These are phyloP conservation scores for Gadopsis bispinosus DNA, from an alignment of 2,797 vertebrate species.

Conservation along the genomic window DNA sequence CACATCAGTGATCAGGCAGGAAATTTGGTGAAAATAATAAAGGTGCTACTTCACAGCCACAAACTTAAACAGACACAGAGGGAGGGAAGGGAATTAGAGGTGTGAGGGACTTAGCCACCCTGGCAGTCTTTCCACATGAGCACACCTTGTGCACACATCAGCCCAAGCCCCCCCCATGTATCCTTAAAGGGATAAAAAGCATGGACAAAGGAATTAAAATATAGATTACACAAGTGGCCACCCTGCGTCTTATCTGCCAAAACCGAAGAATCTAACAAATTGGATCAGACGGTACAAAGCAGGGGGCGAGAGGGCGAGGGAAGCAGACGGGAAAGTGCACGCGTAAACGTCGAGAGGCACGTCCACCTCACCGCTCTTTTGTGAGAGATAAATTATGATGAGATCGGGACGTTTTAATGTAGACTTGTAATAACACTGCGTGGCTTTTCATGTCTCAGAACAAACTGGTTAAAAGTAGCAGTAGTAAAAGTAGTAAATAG, in stretches of 20 bases:
- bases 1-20: neutral
- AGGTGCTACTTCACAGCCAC: neutral
- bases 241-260: slow-evolving; percentile 66
- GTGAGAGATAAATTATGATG: neutral
- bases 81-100: slow-evolving; percentile 76
- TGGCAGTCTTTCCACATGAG: slow-evolving; percentile 83
- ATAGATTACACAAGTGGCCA: slow-evolving; percentile 78
- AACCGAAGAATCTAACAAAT: slow-evolving; percentile 76
- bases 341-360: slow-evolving; percentile 19
- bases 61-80: neutral
- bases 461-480: neutral
- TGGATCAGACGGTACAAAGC: slow-evolving; percentile 69
- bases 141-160: slow-evolving; percentile 75
- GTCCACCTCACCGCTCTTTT: neutral
- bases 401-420: neutral
- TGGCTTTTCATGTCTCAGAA: neutral
- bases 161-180: slow-evolving; percentile 62
- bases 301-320: slow-evolving; percentile 31
- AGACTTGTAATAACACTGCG: neutral
- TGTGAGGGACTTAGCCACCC: slow-evolving; percentile 80
- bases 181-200: slow-evolving; percentile 78
- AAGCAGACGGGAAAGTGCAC: slow-evolving; percentile 10
- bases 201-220: slow-evolving; percentile 80
- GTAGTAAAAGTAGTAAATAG: neutral
- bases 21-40: neutral